phyloP scores from a whole-genome alignment of 2,888 invertebrate species.

The Selenia dentaria region DNA sequence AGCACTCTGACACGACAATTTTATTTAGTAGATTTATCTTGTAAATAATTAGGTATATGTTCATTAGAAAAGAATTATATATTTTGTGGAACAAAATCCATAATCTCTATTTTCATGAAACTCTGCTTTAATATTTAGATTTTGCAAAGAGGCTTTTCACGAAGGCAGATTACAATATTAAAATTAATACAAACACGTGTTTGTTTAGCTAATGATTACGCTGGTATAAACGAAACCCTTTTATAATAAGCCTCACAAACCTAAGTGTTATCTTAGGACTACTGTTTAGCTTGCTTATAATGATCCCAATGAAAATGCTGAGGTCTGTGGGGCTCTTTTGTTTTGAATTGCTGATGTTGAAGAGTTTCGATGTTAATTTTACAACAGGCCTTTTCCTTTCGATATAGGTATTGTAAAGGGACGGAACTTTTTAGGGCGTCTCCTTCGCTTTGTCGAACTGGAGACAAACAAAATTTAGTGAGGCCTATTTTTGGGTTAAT shows the following conservation, averaged over 20 bases:
- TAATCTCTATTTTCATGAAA: no score
- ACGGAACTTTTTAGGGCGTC: background rate
- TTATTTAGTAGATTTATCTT: no score
- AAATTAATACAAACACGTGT: slow-evolving; percentile 3
- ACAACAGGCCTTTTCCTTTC: slow-evolving; percentile 1
- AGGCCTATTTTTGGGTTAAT: no score
- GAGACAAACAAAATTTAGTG: no score
- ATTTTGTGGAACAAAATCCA: no score
- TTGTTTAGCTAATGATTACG: slow-evolving; percentile 10
- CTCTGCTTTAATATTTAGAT: background rate
- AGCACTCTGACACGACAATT: no score
- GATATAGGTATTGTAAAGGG: background rate
- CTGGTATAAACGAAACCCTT: slow-evolving; percentile 7
- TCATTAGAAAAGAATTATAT: no score
- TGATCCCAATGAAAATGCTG: slow-evolving; percentile 12
- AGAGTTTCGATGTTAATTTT: slow-evolving; percentile 10
- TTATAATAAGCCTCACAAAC: slow-evolving; percentile 13
- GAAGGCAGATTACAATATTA: background rate
- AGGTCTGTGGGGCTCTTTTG: slow-evolving; percentile 4
- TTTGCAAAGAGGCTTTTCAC: background rate
- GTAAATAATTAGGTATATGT: no score
- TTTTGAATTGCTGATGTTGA: slow-evolving; percentile 17
- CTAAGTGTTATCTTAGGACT: slow-evolving; percentile 26
- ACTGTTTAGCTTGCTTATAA: slow-evolving; percentile 21
- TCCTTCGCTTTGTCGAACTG: background rate